Evolutionary conservation across 2,888 invertebrate species (phyloP), one percentile per base, ranked within the genome.

Genomic region (Prosapia bicincta): DNA sequence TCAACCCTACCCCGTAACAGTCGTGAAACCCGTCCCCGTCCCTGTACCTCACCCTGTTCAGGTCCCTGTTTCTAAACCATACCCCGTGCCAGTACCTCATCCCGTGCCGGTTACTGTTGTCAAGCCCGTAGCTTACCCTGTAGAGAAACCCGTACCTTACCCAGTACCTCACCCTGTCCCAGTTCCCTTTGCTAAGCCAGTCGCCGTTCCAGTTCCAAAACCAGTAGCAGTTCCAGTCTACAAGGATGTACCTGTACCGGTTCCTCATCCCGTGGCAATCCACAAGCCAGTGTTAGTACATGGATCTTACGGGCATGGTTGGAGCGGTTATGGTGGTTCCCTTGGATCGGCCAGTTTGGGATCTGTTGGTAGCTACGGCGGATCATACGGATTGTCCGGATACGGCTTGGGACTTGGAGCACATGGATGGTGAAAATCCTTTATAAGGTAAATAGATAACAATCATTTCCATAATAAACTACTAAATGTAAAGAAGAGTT

Each of bases 181-280:
- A 9, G 78, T 78, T 30, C 72, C 77, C 1, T 86, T 88, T 66
- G 86, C 88, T 2, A 86, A 86, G 43, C 88, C 86, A 1, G 88
- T 89, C 1, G 85, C 88, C 1, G 88, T 88, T 78, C 88, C 87
- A 0, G 88, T 81, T 1, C 77, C 78, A 23, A 76, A 79, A 15
- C 87, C 87, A 20, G 86, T 87, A 75, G 83, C 83, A 15, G 83
- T 85, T 26, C 83, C 83, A 74, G 78, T 85, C 81, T 86, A 86
- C 79, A 87, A 83, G 79, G 85, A 84, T 81, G 86, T 88, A 80
- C 87, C 88, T 70, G 86, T 87, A 79, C 86, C 87, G 0, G 87
- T 88, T 0, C 86, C 84, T 54, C 77, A 78, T 43, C 78, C 77
- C 15, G 78, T 77, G 0, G 76, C 78, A 9, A 69, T 72, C 23